Evolutionary conservation across 1,140 invertebrate genomes (phyloP).

Genomic region (Acromyrmex charruanus): DNA sequence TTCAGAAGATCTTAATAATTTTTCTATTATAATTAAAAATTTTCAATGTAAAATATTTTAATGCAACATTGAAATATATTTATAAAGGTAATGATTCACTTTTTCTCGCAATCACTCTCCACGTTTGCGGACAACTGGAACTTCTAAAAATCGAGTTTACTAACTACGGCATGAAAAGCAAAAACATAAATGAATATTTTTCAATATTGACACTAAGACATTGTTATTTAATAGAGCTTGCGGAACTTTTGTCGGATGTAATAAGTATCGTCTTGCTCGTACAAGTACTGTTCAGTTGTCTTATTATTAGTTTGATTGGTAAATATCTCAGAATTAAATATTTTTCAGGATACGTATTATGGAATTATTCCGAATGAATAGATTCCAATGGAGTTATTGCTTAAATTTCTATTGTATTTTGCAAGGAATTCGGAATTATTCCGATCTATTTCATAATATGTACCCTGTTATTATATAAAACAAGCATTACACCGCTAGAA

Average conservation of each 20-base stretch:
- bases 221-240: constrained; percentile 4
- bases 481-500: no score
- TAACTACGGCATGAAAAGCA: neutral
- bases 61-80: neutral
- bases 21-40: no score
- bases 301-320: constrained; percentile 54
- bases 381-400: no score
- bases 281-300: constrained; percentile 47
- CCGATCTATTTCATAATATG: no score
- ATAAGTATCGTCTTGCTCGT: constrained; percentile 28
- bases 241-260: constrained; percentile 5
- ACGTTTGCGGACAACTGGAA: constrained; percentile 65
- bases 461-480: no score
- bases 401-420: no score
- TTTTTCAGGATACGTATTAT: no score
- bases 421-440: no score
- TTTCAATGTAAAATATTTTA: neutral
- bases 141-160: constrained; percentile 29
- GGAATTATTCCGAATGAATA: no score
- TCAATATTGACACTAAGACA: constrained; percentile 3
- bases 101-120: constrained; percentile 46
- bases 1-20: no score
- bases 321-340: no score
- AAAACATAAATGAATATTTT: neutral
- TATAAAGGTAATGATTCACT: constrained; percentile 53